A percentile compares a stretch with the other conserved stretches of the same genome.
Conservation (phyloP, 2,113 vertebrate species). For the Cardinalis cardinalis region DNA sequence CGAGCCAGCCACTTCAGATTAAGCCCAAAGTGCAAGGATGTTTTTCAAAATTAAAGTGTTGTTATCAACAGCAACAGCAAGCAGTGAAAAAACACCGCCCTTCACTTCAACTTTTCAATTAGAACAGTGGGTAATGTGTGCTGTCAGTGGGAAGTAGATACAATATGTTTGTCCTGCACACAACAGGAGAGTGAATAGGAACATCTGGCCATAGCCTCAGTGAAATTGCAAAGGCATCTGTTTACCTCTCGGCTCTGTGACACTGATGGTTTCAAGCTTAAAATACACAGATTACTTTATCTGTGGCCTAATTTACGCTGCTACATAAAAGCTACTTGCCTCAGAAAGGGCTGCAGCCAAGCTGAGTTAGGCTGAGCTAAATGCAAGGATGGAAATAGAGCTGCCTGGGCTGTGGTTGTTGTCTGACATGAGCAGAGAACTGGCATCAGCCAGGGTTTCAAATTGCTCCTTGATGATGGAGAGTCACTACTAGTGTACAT, state of each 20-base stretch:
- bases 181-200: slow-evolving; percentile 71
- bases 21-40: slow-evolving; percentile 31
- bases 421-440: background rate
- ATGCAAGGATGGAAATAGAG: slow-evolving; percentile 11
- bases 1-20: slow-evolving; percentile 24
- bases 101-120: slow-evolving; percentile 74
- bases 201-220: slow-evolving; percentile 82
- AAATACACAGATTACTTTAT: slow-evolving; percentile 77
- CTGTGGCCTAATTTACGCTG: slow-evolving; percentile 86
- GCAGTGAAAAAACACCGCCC: slow-evolving; percentile 69
- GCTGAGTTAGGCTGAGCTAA: slow-evolving; percentile 37
- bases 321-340: slow-evolving; percentile 64
- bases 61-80: slow-evolving; percentile 45
- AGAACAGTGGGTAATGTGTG: slow-evolving; percentile 76
- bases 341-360: slow-evolving; percentile 58
- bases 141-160: slow-evolving; percentile 78
- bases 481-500: background rate
- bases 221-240: slow-evolving; percentile 85
- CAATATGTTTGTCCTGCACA: slow-evolving; percentile 80
- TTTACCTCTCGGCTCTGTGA: slow-evolving; percentile 85
- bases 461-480: slow-evolving; percentile 20
- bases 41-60: slow-evolving; percentile 65
- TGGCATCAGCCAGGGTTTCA: background rate
- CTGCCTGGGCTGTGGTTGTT: background rate
- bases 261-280: slow-evolving; percentile 87